Evolutionary conservation across 2,797 vertebrate species (phyloP), one percentile per base, ranked within the genome.

Genomic region (Peromyscus nudipes): DNA sequence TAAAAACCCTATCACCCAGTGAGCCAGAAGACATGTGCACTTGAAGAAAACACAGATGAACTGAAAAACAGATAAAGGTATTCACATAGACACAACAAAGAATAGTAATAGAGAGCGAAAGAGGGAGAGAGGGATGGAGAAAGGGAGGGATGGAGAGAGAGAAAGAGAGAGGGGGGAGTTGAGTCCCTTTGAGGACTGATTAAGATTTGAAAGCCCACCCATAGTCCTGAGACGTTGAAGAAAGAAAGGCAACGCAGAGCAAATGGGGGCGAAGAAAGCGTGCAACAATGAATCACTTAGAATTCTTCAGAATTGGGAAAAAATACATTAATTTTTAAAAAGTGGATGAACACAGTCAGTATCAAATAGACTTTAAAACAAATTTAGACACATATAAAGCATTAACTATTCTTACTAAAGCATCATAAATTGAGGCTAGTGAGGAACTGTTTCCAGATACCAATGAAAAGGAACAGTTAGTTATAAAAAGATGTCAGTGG

Each of bases 111-210:
- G 29, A 65, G 11, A 25, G 34, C 13, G 11, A 57, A 34, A 37
- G 21, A 31, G 16, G 10, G 14, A 19, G 29, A 52, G 49, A 23
- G 1, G 9, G 23, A 23, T 9, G 34, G 77, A n/a, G 49, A n/a
- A 25, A 23, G 27, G n/a, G 29, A 4, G 6, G 19, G 12, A 19
- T 19, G 5, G 27, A 49, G 12, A 16, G 23, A 37, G 71, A 11
- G 71, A 27, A 21, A 6, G 4, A 52, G n/a, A 4, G 6, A 29
- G 19, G 31, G 6, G 43, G 49, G 23, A 29, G 23, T 34, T 57
- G 7, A 57, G 16, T 16, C 4, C 19, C 7, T 40, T 17, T 8
- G 6, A 49, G 9, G 23, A 46, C 5, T 21, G 3, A 37, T 0
- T 64, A 9, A 16, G 27, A 82, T 52, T 8, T 34, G 43, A n/a